These are phyloP conservation scores for Synergus itoensis DNA, from an alignment of 2,888 invertebrate species.

Conservation along the genomic window DNA sequence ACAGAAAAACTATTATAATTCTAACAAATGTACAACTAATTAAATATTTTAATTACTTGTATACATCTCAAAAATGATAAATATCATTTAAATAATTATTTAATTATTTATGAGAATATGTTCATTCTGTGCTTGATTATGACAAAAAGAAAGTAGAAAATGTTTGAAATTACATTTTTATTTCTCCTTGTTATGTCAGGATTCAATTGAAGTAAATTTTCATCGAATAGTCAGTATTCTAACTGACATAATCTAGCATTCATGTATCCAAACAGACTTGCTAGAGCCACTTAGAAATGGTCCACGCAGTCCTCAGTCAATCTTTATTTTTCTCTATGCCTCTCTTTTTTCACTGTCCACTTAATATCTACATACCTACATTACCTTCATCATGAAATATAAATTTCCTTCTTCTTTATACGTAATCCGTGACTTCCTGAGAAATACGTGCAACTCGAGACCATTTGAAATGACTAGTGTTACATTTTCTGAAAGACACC, in stretches of 20 bases:
- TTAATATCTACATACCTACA: slow-evolving; percentile 49
- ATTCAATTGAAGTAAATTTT: background rate
- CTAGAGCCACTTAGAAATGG: slow-evolving; percentile 70
- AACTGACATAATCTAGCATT: slow-evolving; percentile 23
- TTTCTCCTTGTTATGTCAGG: background rate
- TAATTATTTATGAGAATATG: background rate
- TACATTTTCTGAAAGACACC: background rate
- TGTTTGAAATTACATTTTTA: background rate
- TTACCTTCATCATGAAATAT: slow-evolving; percentile 14
- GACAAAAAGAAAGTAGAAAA: background rate
- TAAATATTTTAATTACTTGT: background rate
- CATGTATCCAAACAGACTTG: slow-evolving; percentile 48
- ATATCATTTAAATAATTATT: too few relatives aligned
- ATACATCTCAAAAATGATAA: background rate
- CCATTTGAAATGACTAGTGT: background rate
- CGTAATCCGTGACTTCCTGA: background rate
- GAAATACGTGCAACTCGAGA: background rate
- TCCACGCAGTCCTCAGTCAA: slow-evolving; percentile 74
- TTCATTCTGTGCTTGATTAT: too few relatives aligned
- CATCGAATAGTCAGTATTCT: background rate
- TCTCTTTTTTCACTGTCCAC: slow-evolving; percentile 58
- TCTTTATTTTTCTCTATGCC: slow-evolving; percentile 54
- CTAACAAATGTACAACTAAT: background rate
- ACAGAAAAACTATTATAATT: background rate
- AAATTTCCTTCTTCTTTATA: background rate